phyloP scores from a whole-genome alignment of 2,797 vertebrate genomes.

The Artibeus jamaicensis region DNA sequence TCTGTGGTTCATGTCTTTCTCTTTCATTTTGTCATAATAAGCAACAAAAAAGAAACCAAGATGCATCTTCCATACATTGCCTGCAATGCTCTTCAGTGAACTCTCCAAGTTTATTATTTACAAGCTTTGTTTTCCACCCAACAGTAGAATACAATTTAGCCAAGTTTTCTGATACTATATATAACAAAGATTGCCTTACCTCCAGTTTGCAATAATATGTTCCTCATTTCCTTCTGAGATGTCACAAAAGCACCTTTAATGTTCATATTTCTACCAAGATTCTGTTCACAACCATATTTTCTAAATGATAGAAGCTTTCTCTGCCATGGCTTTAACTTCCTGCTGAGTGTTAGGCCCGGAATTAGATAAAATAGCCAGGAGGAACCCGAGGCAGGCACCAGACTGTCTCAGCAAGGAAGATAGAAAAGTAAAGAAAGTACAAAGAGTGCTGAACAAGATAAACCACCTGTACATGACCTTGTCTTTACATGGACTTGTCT shows the following conservation, averaged over 20 bases:
- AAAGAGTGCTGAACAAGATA: too few species aligned
- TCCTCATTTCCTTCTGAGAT: background rate
- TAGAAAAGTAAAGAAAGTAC: too few species aligned
- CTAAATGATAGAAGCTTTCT: background rate
- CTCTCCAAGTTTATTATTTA: background rate
- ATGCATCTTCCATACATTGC: background rate
- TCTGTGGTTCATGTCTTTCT: background rate
- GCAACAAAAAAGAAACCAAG: background rate
- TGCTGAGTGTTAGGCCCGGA: too few species aligned
- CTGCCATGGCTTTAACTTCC: background rate
- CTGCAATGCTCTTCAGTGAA: background rate
- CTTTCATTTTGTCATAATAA: background rate
- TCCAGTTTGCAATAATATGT: background rate
- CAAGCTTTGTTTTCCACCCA: background rate
- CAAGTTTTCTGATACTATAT: background rate
- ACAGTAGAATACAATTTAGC: background rate
- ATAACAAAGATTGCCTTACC: background rate
- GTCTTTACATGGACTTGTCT: too few species aligned
- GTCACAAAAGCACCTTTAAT: background rate
- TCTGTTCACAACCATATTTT: background rate
- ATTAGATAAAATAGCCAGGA: too few species aligned
- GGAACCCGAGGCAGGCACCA: too few species aligned
- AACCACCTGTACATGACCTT: too few species aligned
- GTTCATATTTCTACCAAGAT: background rate
- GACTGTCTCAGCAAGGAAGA: too few species aligned